Evolutionary conservation across 2,797 vertebrate species (phyloP).

Genomic region (Passerculus sandwichensis): DNA sequence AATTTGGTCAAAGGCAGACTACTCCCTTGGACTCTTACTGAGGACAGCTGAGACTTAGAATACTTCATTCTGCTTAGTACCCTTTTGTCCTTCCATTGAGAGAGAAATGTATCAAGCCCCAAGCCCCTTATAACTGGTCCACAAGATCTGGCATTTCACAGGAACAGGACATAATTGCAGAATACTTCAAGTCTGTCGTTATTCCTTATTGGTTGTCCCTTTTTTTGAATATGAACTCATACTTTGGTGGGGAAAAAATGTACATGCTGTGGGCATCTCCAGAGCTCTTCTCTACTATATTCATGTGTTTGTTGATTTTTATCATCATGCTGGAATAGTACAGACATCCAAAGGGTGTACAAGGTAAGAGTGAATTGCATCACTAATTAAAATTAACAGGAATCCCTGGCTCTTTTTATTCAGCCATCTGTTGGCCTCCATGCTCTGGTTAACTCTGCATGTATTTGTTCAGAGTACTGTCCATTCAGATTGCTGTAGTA

Average conservation of each 20-base stretch:
- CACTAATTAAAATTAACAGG: conserved; percentile 31
- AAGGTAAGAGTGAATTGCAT: neutral
- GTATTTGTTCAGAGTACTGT: conserved; percentile 5
- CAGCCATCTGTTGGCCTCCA: conserved; percentile 7
- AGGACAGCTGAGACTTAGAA: neutral
- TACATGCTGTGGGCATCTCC: accelerated
- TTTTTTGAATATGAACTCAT: neutral
- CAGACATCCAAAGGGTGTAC: neutral
- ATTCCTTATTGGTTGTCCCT: neutral
- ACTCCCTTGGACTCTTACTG: neutral
- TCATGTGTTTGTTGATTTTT: neutral
- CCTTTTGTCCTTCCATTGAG: neutral
- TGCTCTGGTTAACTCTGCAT: conserved; percentile 7
- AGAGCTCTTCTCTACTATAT: neutral
- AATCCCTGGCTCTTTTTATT: conserved; percentile 10
- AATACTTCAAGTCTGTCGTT: neutral
- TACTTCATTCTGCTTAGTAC: neutral
- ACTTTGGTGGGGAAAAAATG: neutral
- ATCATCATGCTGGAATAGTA: neutral
- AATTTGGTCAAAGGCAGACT: neutral
- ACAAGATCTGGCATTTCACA: neutral
- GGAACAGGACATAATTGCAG: neutral
- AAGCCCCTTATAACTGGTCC: neutral
- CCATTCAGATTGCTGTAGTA: conserved; percentile 31
- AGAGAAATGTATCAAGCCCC: neutral